phyloP scores from a whole-genome alignment of 2,888 invertebrate species.

The Hermaeophaga mercurialis region DNA sequence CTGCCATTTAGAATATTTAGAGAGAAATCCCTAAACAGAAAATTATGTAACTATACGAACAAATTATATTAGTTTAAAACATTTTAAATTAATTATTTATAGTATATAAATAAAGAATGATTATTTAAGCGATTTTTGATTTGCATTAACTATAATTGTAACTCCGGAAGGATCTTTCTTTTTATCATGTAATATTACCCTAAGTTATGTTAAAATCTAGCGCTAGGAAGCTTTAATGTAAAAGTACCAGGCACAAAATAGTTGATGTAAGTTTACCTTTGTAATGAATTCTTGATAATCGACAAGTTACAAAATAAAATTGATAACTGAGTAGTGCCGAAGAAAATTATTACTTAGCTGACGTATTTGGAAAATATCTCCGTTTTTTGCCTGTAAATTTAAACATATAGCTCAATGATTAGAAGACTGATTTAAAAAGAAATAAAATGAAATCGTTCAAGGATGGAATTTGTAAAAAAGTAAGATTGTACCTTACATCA shows the following conservation, averaged over 20 bases:
- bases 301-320: conserved; percentile 7
- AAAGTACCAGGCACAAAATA: conserved; percentile 13
- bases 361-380: not conserved
- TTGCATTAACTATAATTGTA: no score
- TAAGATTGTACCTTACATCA: conserved; percentile 1
- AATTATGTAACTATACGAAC: no score
- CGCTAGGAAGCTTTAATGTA: not conserved
- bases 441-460: not conserved
- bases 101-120: no score
- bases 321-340: conserved; percentile 1
- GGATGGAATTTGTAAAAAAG: not conserved
- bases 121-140: no score
- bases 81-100: no score
- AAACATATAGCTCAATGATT: conserved; percentile 6
- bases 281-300: not conserved
- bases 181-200: no score
- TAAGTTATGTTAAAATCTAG: conserved; percentile 1
- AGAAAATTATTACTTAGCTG: no score
- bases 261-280: conserved; percentile 3
- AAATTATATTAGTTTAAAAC: no score
- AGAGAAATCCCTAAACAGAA: conserved; percentile 21
- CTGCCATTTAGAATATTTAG: conserved; percentile 31
- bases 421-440: conserved; percentile 10
- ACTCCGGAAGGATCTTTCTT: no score
- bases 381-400: not conserved